Evolutionary conservation across 1,140 invertebrate genomes (phyloP).

Genomic region (Microplitis demolitor): DNA sequence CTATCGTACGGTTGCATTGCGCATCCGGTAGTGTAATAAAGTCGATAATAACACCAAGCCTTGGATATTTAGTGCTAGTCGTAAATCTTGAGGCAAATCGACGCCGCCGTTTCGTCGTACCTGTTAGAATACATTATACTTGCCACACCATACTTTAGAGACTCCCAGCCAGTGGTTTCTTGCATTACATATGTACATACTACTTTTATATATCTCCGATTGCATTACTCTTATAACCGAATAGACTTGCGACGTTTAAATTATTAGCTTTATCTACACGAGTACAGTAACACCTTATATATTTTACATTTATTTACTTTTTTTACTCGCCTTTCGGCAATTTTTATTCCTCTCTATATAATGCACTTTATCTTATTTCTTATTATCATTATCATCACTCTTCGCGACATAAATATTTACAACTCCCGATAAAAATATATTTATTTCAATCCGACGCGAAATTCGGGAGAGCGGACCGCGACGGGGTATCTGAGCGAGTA

Average conservation of each 20-base stretch:
- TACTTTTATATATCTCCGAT: slow-evolving; percentile 13
- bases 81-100: slow-evolving; percentile 56
- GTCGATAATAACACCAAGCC: slow-evolving; percentile 54
- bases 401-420: too few species aligned
- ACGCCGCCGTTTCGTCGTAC: slow-evolving; percentile 46
- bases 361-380: too few species aligned
- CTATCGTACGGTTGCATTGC: slow-evolving; percentile 43
- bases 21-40: slow-evolving; percentile 50
- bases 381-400: too few species aligned
- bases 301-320: not conserved
- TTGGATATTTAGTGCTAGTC: slow-evolving; percentile 56
- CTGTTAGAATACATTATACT: slow-evolving; percentile 44
- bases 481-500: too few species aligned
- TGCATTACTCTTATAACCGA: not conserved
- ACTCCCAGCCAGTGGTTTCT: not conserved
- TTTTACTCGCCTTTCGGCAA: too few species aligned
- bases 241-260: not conserved
- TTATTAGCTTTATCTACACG: slow-evolving; percentile 1
- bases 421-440: too few species aligned
- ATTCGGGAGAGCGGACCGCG: too few species aligned
- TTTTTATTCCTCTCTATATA: too few species aligned
- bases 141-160: not conserved
- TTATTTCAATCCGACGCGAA: too few species aligned
- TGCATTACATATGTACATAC: slow-evolving; percentile 16
- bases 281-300: not conserved